Evolutionary conservation across 2,113 vertebrate genomes (phyloP), one percentile per base, ranked within the genome.

Genomic region (Zosterops pallidus): DNA sequence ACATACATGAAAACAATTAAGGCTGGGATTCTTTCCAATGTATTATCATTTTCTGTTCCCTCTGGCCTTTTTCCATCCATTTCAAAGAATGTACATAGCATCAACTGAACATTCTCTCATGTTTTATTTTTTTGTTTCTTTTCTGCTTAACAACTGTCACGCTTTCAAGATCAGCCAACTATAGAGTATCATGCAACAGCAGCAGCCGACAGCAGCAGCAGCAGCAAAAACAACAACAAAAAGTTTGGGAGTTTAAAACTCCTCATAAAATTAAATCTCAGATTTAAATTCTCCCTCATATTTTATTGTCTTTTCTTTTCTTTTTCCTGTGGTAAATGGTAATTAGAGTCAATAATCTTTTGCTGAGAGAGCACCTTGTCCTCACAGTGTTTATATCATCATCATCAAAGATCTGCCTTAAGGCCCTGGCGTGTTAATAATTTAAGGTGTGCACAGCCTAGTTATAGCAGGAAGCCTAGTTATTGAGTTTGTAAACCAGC

Each of bases 401-500:
- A 98, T 98, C 99, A 99, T 99, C 99, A 99, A 99, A 99, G 99
- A 98, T 99, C 98, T 98, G 99, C 99, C 99, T 99, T 98, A 98
- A 98, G 99, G 99, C 98, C 98, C 97, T 97, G 98, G 98, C 98
- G 98, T 98, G 98, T 99, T 99, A 99, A 99, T 99, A 99, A 99
- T 99, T 99, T 99, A 99, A 98, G 98, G 98, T 98, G 98, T 98
- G 97, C 97, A 98, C 98, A 98, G 98, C 98, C 98, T 98, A 98
- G 98, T 99, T 99, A 98, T 97, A 98, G 98, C 99, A 99, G 99
- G 99, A 99, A 99, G 98, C 98, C 98, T 98, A 98, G 98, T 99
- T 99, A 99, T 98, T 98, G 98, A 99, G 98, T 99, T 99, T 99
- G 98, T 99, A 99, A 99, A 99, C 98, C 98, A 99, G 98, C 98